phyloP scores from a whole-genome alignment of 2,797 vertebrate genomes.

The Eremophila alpestris region DNA sequence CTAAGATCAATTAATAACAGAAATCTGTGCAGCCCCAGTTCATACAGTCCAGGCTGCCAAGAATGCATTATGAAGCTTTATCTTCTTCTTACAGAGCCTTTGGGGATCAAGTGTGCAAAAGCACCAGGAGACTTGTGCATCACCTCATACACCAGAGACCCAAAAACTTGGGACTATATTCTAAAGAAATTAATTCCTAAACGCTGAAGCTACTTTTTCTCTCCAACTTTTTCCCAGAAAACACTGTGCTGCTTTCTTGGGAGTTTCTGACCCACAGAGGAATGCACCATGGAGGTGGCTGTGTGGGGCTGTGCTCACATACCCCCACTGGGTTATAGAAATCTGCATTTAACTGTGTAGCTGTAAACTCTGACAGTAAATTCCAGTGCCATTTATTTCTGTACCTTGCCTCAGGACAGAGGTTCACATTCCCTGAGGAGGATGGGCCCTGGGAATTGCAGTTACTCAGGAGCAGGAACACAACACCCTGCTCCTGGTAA shows the following conservation, averaged over 20 bases:
- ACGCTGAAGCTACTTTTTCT: neutral
- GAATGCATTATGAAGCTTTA: neutral
- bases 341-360: neutral
- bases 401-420: neutral
- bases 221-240: neutral
- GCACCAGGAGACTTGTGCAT: neutral
- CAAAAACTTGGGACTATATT: neutral
- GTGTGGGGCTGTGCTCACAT: neutral
- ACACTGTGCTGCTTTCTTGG: neutral
- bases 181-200: neutral
- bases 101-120: neutral
- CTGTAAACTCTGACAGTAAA: neutral
- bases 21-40: neutral
- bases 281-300: neutral
- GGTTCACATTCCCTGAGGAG: neutral
- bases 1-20: neutral
- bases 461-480: neutral
- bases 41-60: neutral
- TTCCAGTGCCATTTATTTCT: neutral
- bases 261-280: rapidly evolving
- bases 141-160: neutral
- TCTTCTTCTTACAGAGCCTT: neutral
- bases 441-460: neutral
- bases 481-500: neutral
- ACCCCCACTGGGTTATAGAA: neutral